Percentiles rank a stretch among this genome's conserved stretches.
Conservation (phyloP, 2,797 vertebrate genomes). For the Pelodytes ibericus region DNA sequence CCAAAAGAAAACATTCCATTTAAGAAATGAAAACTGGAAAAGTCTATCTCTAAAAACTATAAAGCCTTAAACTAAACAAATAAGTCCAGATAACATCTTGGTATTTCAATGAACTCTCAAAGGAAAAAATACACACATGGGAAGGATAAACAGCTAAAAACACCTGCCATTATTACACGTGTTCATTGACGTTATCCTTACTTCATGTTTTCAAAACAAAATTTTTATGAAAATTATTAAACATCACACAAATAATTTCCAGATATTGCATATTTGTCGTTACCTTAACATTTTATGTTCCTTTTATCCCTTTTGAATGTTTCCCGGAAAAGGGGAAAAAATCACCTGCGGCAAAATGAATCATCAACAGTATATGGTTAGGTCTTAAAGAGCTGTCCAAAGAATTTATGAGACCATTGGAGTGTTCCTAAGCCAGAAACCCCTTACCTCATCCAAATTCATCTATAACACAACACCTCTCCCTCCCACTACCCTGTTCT, state of each 20-base stretch:
- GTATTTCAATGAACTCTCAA: conserved; percentile 5
- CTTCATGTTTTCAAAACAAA: not conserved
- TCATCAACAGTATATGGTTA: conserved; percentile 27
- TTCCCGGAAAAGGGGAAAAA: conserved; percentile 14
- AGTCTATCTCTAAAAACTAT: not conserved
- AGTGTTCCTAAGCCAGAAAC: conserved; percentile 35
- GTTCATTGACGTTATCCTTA: not conserved
- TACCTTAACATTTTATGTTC: not conserved
- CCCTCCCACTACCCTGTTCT: conserved; percentile 24
- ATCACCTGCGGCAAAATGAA: conserved; percentile 36
- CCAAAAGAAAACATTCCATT: conserved; percentile 12
- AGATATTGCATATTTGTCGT: conserved; percentile 9
- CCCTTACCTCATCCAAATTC: conserved; percentile 39
- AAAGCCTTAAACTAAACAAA: conserved; percentile 12
- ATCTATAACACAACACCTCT: conserved; percentile 38
- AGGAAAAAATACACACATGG: conserved; percentile 13
- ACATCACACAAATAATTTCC: not conserved
- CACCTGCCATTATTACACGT: conserved; percentile 6
- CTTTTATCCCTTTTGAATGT: not conserved
- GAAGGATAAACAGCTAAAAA: conserved; percentile 2
- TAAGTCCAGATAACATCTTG: conserved; percentile 3
- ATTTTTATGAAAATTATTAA: not conserved
- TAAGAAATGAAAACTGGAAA: not conserved
- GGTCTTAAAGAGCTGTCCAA: conserved; percentile 41
- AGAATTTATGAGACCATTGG: conserved; percentile 41